Evolutionary conservation across 2,113 vertebrate genomes (phyloP), one percentile per base, ranked within the genome.

Genomic region (Cyprinodon brontotheroides): DNA sequence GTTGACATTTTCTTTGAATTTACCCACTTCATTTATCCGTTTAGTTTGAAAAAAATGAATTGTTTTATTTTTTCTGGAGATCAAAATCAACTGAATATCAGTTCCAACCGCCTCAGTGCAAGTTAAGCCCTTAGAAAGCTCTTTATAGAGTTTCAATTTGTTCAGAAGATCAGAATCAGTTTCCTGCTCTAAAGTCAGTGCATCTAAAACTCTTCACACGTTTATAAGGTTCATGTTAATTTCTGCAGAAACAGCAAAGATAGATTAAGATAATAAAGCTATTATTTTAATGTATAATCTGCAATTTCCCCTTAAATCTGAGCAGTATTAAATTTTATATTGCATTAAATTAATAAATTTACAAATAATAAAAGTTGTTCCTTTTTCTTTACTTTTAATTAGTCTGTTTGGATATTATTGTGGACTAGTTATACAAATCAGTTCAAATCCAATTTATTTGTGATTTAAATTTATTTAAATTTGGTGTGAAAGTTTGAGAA

Each of bases 1-100:
- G 75, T 59, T 86, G 77, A 87, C 82, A 61, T 71, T 79, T 80
- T 63, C 70, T 77, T 83, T 78, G 67, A 78, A 76, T 82, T 69
- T 81, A 59, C 61, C 64, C 65, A 70, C 50, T 62, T 82, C 41
- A 57, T 22, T n/a, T 39, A 39, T 5, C 41, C 36, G 80, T 78
- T 79, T 79, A 79, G 76, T 74, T 81, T 80, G 83, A 41, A 82
- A 20, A 87, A 41, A 83, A 15, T 57, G 68, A 68, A 64, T 78
- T 41, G 67, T 70, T 47, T 59, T 38, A n/a, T 57, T n/a, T 57
- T 57, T 53, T 15, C 13, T 53, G 50, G 14, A 53, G 50, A 14
- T 17, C 50, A 53, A 15, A 53, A 53, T 6, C 17, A 57, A 57
- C 8, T 57, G 50, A n/a, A n/a, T 20, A 57, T 57, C 50, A n/a